These are phyloP conservation scores for Pyrgus malvae DNA, from an alignment of 2,888 invertebrate species.

Conservation along the genomic window DNA sequence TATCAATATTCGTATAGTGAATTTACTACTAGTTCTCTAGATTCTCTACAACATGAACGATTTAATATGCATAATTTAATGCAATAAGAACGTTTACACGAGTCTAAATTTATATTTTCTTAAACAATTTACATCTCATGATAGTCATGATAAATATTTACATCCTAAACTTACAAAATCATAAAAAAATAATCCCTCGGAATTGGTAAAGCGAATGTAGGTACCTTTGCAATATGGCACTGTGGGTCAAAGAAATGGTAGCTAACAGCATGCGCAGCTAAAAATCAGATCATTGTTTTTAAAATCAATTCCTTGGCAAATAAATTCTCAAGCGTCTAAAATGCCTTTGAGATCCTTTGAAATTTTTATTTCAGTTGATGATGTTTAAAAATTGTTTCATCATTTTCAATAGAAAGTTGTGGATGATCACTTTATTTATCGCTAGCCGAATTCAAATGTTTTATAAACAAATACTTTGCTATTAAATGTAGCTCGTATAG, in stretches of 20 bases:
- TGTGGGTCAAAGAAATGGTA: slow-evolving; percentile 31
- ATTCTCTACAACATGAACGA: slow-evolving; percentile 77
- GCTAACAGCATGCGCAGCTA: slow-evolving; percentile 31
- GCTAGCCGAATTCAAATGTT: too few species aligned
- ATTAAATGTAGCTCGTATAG: too few species aligned
- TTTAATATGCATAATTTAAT: slow-evolving; percentile 65
- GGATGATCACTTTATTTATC: too few species aligned
- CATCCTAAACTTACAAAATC: slow-evolving; percentile 46
- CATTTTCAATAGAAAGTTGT: too few species aligned
- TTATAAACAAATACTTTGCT: too few species aligned
- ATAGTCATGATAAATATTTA: slow-evolving; percentile 72
- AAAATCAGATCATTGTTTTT: slow-evolving; percentile 48
- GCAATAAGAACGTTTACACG: slow-evolving; percentile 61
- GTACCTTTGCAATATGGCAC: slow-evolving; percentile 48
- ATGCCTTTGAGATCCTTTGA: slow-evolving; percentile 33
- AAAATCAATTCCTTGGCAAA: slow-evolving; percentile 38
- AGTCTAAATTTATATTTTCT: slow-evolving; percentile 55
- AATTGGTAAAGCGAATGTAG: slow-evolving; percentile 43
- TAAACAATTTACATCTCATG: slow-evolving; percentile 67
- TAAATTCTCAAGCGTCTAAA: slow-evolving; percentile 19
- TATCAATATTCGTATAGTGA: slow-evolving; percentile 23
- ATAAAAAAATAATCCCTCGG: slow-evolving; percentile 49
- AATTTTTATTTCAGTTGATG: slow-evolving; percentile 17
- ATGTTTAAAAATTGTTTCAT: neutral
- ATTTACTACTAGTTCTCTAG: slow-evolving; percentile 44